Evolutionary conservation across 1,140 invertebrate species (phyloP).

Genomic region (Lasioglossum baleicum): DNA sequence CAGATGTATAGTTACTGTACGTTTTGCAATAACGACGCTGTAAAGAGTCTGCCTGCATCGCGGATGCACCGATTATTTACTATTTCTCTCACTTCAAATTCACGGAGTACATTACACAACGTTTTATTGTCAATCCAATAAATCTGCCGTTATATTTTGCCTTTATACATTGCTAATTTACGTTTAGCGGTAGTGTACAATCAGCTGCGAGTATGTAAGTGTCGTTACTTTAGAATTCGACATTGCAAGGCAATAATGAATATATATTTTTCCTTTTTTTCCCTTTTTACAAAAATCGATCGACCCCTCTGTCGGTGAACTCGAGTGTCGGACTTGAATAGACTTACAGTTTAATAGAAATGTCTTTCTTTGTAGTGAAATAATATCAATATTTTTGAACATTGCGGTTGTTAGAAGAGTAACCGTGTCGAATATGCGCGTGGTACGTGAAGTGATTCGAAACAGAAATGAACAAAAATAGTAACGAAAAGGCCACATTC

Average conservation of each 20-base stretch:
- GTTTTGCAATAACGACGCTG: conserved; percentile 14
- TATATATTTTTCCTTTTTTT: conserved; percentile 8
- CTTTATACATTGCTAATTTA: conserved; percentile 50
- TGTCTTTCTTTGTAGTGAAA: neutral
- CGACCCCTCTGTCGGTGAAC: neutral
- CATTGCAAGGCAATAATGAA: conserved; percentile 43
- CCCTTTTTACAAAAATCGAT: conserved; percentile 39
- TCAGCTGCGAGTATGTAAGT: conserved; percentile 34
- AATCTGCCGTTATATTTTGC: conserved; percentile 46
- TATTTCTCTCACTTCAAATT: conserved; percentile 15
- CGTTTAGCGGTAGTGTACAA: conserved; percentile 34
- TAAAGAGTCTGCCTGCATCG: conserved; percentile 1
- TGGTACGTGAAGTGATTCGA: neutral
- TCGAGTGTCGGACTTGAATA: neutral
- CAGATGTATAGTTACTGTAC: conserved; percentile 20
- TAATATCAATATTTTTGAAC: neutral
- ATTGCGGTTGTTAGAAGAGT: neutral
- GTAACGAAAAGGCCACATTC: neutral
- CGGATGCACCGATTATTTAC: conserved; percentile 5
- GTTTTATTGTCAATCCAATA: conserved; percentile 52
- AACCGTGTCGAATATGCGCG: neutral
- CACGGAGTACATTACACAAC: conserved; percentile 29
- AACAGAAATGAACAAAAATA: neutral
- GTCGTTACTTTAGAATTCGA: conserved; percentile 46
- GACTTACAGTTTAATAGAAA: neutral